phyloP scores from a whole-genome alignment of 2,797 vertebrate species.

The Rhodeus uyekii region DNA sequence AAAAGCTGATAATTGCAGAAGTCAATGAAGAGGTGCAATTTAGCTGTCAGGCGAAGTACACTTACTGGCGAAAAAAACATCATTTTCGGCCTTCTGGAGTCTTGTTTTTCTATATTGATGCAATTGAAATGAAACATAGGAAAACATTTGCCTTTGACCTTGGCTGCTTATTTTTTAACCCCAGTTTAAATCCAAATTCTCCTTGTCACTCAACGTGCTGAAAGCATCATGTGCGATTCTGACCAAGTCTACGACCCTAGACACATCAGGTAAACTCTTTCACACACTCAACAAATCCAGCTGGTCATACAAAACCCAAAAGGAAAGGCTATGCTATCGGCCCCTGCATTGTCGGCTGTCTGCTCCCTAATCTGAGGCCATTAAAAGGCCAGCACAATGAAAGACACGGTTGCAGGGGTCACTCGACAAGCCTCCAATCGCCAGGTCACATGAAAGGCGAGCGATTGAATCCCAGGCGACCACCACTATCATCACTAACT shows the following conservation, averaged over 20 bases:
- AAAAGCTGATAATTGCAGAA: constrained; percentile 59
- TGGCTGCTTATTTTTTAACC: constrained; percentile 47
- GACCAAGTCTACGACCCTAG: constrained; percentile 13
- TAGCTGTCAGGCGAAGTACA: constrained; percentile 50
- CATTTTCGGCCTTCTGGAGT: constrained; percentile 24
- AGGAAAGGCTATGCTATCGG: not conserved
- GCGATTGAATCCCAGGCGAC: constrained; percentile 45
- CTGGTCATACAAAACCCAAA: constrained; percentile 21
- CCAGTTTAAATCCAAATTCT: constrained; percentile 50
- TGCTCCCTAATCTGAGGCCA: constrained; percentile 48
- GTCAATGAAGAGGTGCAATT: constrained; percentile 50
- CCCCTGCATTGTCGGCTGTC: constrained; percentile 27
- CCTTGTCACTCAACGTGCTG: constrained; percentile 24
- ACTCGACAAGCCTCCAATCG: constrained; percentile 54
- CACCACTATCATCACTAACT: constrained; percentile 51
- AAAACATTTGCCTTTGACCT: constrained; percentile 55
- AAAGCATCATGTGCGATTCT: constrained; percentile 41
- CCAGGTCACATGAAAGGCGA: constrained; percentile 52
- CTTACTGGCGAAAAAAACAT: constrained; percentile 33
- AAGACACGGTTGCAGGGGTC: constrained; percentile 54
- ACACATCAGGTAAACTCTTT: constrained; percentile 40
- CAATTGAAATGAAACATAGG: constrained; percentile 53
- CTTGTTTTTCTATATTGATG: constrained; percentile 49
- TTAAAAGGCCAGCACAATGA: constrained; percentile 49
- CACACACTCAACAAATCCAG: constrained; percentile 21